Evolutionary conservation across 2,888 invertebrate species (phyloP), one percentile per base, ranked within the genome.

Genomic region (Oscheius sp.): DNA sequence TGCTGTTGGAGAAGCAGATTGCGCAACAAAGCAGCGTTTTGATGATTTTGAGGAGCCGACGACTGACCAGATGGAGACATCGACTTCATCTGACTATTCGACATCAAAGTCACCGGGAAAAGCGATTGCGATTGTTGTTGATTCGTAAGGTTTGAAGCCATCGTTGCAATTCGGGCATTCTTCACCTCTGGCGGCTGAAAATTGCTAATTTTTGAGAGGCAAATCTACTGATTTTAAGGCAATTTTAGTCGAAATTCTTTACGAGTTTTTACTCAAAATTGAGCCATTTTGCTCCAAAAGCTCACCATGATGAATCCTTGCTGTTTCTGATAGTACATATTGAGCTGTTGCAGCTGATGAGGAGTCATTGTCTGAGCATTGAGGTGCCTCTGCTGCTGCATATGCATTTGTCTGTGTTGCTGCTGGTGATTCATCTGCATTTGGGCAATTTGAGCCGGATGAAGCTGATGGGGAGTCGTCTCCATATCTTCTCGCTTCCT

Each of bases 1-100:
- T 25, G 65, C 33, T 34, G 64, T 37, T 65, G 48, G 25, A 46
- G 50, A 20, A 50, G 34, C 10, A 34, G 34, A 23, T 65, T 48
- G 37, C 17, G 50, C 3, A 48, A 29, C 15, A 48, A 3, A 20
- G 58, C 58, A 2, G 34, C 37, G 8, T 57, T 53, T 27, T 20
- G 27, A 5, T 53, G 53, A 31, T 5, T 8, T 6, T 20, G 31
- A 55, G 57, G 57, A 10, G 25, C n/a, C 3, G n/a, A 15, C 6
- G 55, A 5, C 20, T 48, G 48, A 17, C 33, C 29, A 52, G 4
- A 6, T 15, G 42, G 42, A 17, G 23, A 23, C n/a, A 37, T 23
- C 2, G 34, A 17, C 20, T 55, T 55, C 34, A 48, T 48, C 48
- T 48, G 48, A 23, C 25, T 23, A 25, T 20, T 20, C 4, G 48